A percentile compares a stretch with the other conserved stretches of the same genome.
Conservation (phyloP, 2,797 vertebrate species). For the Labeo calbasu region DNA sequence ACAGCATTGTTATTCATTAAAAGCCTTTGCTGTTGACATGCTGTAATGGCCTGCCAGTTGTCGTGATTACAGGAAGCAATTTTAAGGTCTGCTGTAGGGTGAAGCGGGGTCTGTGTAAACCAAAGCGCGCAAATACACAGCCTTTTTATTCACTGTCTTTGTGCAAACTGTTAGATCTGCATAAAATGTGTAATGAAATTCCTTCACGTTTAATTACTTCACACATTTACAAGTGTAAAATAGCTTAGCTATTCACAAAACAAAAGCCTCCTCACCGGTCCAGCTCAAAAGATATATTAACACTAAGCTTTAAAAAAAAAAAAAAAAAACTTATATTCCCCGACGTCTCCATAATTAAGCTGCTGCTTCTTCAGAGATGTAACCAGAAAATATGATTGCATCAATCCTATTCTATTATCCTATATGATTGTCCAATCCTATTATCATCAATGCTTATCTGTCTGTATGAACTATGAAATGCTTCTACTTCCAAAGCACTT, state of each 20-base stretch:
- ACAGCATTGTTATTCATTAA: slow-evolving; percentile 33
- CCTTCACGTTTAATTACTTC: background rate
- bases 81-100: slow-evolving; percentile 33
- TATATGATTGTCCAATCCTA: slow-evolving; percentile 1
- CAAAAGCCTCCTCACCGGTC: background rate
- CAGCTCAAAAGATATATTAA: background rate
- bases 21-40: slow-evolving; percentile 30
- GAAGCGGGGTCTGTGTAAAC: slow-evolving; percentile 13
- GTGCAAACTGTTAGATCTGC: background rate
- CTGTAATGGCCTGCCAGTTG: slow-evolving; percentile 32
- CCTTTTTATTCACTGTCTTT: slow-evolving; percentile 5
- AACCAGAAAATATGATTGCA: slow-evolving; percentile 1
- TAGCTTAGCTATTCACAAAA: background rate
- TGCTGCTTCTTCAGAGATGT: background rate
- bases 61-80: slow-evolving; percentile 22
- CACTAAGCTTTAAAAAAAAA: background rate
- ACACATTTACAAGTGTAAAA: background rate
- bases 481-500: background rate
- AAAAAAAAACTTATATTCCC: background rate
- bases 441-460: slow-evolving; percentile 12
- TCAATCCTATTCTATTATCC: slow-evolving; percentile 4
- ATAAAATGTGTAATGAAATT: background rate
- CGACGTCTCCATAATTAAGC: slow-evolving; percentile 13
- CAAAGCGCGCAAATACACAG: background rate
- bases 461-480: background rate